phyloP scores from a whole-genome alignment of 2,888 invertebrate genomes.

The Ennomos quercinarius region DNA sequence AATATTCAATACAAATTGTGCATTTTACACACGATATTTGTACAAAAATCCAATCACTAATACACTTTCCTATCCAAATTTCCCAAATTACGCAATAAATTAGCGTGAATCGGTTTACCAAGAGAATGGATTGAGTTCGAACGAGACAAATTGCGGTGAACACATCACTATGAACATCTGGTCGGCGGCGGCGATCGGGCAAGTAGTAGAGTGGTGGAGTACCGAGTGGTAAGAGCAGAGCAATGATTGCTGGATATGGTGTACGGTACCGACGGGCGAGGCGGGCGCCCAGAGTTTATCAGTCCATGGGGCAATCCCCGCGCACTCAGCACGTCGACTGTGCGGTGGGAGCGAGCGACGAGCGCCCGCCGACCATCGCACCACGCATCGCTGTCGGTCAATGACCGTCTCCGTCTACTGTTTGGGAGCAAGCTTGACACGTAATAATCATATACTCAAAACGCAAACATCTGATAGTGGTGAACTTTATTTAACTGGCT shows the following conservation, averaged over 20 bases:
- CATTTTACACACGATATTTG: conserved; percentile 20
- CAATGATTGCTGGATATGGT: conserved; percentile 16
- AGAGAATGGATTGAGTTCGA: conserved; percentile 30
- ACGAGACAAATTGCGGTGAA: conserved; percentile 29
- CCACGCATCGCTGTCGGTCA: conserved; percentile 40
- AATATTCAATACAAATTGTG: conserved; percentile 26
- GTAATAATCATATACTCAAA: conserved; percentile 41
- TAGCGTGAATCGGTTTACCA: conserved; percentile 22
- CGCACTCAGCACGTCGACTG: conserved; percentile 14
- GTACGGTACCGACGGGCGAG: conserved; percentile 34
- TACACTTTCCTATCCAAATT: conserved; percentile 32
- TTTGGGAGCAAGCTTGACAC: conserved; percentile 42
- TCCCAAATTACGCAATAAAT: conserved; percentile 22
- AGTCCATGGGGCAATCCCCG: conserved; percentile 36
- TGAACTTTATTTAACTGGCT: conserved; percentile 26
- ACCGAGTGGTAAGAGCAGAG: conserved; percentile 1
- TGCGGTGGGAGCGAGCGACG: conserved; percentile 22
- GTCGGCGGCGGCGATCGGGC: conserved; percentile 7
- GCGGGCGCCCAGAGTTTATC: conserved; percentile 37
- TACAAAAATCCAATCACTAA: conserved; percentile 22
- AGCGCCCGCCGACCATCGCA: conserved; percentile 15
- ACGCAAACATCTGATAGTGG: conserved; percentile 36
- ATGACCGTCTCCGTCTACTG: conserved; percentile 42
- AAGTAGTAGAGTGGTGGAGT: conserved; percentile 18
- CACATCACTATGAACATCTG: conserved; percentile 29